phyloP scores from a whole-genome alignment of 2,888 invertebrate species.

The Tricholauxania praeusta region DNA sequence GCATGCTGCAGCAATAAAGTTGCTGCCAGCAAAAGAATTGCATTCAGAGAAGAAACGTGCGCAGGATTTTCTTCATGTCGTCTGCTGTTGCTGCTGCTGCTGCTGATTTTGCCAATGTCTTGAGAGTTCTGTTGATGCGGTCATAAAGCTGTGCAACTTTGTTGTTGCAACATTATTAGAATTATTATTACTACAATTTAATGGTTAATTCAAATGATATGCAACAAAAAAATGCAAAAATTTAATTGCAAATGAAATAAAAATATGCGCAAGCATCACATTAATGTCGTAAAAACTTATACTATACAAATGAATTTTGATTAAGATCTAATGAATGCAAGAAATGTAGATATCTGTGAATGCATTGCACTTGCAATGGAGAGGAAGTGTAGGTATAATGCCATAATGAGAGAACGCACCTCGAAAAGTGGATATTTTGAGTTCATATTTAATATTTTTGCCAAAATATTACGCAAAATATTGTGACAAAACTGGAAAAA shows the following conservation, averaged over 20 bases:
- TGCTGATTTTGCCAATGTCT: background rate
- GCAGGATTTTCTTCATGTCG: background rate
- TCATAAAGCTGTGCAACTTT: slow-evolving; percentile 51
- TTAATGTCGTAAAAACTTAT: too few relatives aligned
- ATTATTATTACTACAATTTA: slow-evolving; percentile 62
- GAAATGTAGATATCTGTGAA: too few relatives aligned
- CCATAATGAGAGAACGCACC: too few relatives aligned
- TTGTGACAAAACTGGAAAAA: too few relatives aligned
- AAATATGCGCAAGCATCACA: background rate
- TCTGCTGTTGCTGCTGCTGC: background rate
- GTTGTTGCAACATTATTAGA: slow-evolving; percentile 63
- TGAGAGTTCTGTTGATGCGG: background rate
- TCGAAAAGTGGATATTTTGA: too few relatives aligned
- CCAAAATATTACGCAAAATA: too few relatives aligned
- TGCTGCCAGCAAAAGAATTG: slow-evolving; percentile 11
- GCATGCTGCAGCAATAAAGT: slow-evolving; percentile 39
- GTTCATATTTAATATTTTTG: too few relatives aligned
- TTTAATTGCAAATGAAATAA: slow-evolving; percentile 37
- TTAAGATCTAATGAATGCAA: too few relatives aligned
- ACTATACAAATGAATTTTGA: too few relatives aligned
- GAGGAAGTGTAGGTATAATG: too few relatives aligned
- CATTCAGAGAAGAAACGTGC: slow-evolving; percentile 1
- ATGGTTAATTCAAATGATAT: slow-evolving; percentile 65
- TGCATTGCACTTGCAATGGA: too few relatives aligned
- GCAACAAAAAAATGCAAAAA: slow-evolving; percentile 57